Conservation (phyloP, 1,140 invertebrate species). For the Mercenaria mercenaria region DNA sequence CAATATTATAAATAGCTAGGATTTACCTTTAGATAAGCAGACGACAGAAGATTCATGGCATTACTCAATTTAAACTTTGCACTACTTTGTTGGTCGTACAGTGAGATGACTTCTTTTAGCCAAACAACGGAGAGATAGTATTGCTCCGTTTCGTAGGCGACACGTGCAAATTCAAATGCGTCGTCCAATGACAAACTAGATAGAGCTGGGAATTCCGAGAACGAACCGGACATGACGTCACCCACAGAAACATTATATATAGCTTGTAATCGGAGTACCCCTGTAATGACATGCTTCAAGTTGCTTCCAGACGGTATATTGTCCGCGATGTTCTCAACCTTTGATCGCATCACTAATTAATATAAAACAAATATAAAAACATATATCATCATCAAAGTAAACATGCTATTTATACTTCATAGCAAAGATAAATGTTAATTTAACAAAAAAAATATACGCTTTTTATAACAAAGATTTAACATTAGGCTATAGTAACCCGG, state of each 20-base stretch:
- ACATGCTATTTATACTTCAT: too few species aligned
- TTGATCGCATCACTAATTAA: conserved; percentile 47
- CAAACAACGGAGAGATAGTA: conserved; percentile 33
- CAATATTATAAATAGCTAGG: too few species aligned
- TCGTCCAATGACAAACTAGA: conserved; percentile 52
- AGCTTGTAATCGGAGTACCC: conserved; percentile 32
- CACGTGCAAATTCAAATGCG: conserved; percentile 41
- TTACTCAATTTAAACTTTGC: conserved; percentile 9
- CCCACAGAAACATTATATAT: conserved; percentile 21
- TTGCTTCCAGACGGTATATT: conserved; percentile 43
- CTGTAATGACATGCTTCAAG: not conserved
- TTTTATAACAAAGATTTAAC: too few species aligned
- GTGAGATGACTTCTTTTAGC: not conserved
- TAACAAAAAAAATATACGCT: too few species aligned
- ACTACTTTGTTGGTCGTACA: not conserved
- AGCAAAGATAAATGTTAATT: too few species aligned
- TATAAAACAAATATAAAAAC: too few species aligned
- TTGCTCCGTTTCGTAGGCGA: conserved; percentile 8
- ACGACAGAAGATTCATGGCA: conserved; percentile 34
- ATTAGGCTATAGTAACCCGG: too few species aligned
- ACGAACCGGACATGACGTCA: conserved; percentile 39
- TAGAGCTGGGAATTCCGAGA: not conserved
- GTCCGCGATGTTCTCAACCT: conserved; percentile 55
- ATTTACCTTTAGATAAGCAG: conserved; percentile 50
- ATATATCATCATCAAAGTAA: too few species aligned